Evolutionary conservation across 2,888 invertebrate species (phyloP), one percentile per base, ranked within the genome.

Genomic region (Aricia artaxerxes): DNA sequence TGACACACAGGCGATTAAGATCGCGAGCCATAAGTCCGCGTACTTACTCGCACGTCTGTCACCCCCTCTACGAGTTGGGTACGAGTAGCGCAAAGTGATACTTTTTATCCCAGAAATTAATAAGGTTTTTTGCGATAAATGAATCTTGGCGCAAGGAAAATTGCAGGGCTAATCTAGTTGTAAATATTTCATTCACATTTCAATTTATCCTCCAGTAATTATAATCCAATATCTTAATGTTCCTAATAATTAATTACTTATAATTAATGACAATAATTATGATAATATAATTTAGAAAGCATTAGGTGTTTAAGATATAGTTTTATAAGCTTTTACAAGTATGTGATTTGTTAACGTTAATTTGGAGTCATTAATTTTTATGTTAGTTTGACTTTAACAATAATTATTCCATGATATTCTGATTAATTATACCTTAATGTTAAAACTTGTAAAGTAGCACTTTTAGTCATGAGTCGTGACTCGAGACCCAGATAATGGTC

Each of bases 241-340:
- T 61, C 6, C 2, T 61, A 61, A 61, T 61, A 61, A 24, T 61
- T 61, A 61, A 61, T 24, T 6, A 64, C 2, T 9, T 64, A 11
- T 2, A 31, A 64, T 31, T 9, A 61, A 64, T 64, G n/a, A 24
- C 24, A 64, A 11, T 61, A 61, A 64, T 64, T 31, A 9, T 31
- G 7, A 31, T 64, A 64, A 64, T 64, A 0, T 7, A 64, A 64
- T 31, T 64, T 24, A 24, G 9, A 64, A 64, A 64, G 64, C 64
- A 31, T 64, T 24, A 3, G 9, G 64, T 24, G 64, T 64, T 64
- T 64, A 31, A 64, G 64, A 64, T 64, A 61, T 24, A 24, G 9
- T 24, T 64, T 64, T 64, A 64, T 24, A 64, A 64, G 64, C 64
- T 64, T 64, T 64, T 64, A 64, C 24, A 24, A 64, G 24, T 24